Evolutionary conservation across 2,113 vertebrate genomes (phyloP), one percentile per base, ranked within the genome.

Genomic region (Empidonax alnorum): DNA sequence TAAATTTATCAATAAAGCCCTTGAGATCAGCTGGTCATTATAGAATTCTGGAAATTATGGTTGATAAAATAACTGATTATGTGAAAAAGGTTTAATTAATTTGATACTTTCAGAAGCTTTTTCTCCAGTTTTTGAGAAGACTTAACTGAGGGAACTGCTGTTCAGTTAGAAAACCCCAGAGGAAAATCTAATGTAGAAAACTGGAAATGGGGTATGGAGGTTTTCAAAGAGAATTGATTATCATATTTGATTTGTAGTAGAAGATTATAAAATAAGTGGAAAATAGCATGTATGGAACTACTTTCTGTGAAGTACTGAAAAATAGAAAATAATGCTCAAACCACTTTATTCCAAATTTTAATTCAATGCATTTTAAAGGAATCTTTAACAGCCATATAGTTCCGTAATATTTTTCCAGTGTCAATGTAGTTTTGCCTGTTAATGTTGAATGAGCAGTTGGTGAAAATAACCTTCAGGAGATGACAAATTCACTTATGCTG

Each of bases 71-170:
- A 67, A 66, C 14, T 67, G 72, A 68, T 81, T 81, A 82, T 63
- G 30, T 88, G 75, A 47, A 80, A 91, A 89, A 59, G 63, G 19
- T 37, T 53, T 76, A 35, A 79, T 89, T 84, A 52, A 66, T 92
- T 92, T 81, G 59, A 3, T 66, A 49, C 10, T 77, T 94, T 22
- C 7, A 14, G 27, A 90, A 47, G 20, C 73, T 85, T 49, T 89
- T 96, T 91, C 18, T 90, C 93, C 44, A 27, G 6, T 52, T 74
- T 95, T 91, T 83, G 35, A 55, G 75, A 84, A 87, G 85, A 83
- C 46, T 93, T 93, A 89, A 61, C 72, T 10, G 61, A 87, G 20
- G 46, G 66, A 96, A 46, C 39, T 93, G 52, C 56, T 76, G 42
- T 87, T 91, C 22, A 12, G 16, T 82, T 89, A 90, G 50, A 85